Evolutionary conservation across 1,140 invertebrate genomes (phyloP).

Genomic region (Calliopsis andreniformis): DNA sequence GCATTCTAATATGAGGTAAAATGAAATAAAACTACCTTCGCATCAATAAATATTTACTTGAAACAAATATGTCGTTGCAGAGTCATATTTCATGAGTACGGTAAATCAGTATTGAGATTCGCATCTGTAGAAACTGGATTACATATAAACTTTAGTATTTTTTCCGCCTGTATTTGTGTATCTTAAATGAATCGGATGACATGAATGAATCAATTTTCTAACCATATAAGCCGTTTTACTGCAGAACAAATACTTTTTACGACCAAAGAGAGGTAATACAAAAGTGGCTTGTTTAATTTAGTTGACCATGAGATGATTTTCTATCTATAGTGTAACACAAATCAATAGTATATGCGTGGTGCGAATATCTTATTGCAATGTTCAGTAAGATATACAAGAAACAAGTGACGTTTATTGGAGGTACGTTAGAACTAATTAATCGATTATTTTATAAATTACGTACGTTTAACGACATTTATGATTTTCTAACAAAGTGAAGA

Average conservation of each 20-base stretch:
- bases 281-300: constrained; percentile 76
- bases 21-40: too few relatives aligned
- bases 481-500: constrained; percentile 47
- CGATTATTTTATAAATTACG: constrained; percentile 61
- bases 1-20: too few relatives aligned
- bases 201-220: constrained; percentile 40
- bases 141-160: background rate
- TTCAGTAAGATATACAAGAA: constrained; percentile 21
- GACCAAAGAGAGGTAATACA: constrained; percentile 68
- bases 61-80: background rate
- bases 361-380: constrained; percentile 25
- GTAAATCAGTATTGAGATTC: constrained; percentile 20
- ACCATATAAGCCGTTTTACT: constrained; percentile 44
- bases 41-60: background rate
- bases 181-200: constrained; percentile 40
- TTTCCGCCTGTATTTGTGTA: constrained; percentile 9
- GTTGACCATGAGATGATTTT: constrained; percentile 78
- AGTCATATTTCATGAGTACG: constrained; percentile 1
- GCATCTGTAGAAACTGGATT: background rate
- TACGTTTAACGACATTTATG: constrained; percentile 58
- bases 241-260: constrained; percentile 70
- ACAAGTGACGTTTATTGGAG: constrained; percentile 31
- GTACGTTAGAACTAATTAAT: constrained; percentile 58
- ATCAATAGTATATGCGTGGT: constrained; percentile 65
- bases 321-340: constrained; percentile 68